Conservation (phyloP, 2,797 vertebrate species). For the Vespertilio murinus region DNA sequence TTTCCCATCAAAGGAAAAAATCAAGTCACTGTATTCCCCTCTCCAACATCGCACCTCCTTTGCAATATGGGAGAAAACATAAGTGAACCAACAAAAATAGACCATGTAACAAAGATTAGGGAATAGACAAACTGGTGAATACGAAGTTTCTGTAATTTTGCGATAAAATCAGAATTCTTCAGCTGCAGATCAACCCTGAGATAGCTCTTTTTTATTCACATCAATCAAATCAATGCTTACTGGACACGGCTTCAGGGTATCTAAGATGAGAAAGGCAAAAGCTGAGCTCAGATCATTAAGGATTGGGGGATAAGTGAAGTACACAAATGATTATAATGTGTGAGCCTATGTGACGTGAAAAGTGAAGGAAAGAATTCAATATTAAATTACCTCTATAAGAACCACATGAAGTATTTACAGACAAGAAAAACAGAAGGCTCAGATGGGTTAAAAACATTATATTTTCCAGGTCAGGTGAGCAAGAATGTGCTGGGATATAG, state of each 20-base stretch:
- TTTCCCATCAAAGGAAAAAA: slow-evolving; percentile 64
- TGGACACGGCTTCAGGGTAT: background rate
- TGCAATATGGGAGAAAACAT: slow-evolving; percentile 37
- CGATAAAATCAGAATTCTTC: slow-evolving; percentile 22
- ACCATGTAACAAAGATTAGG: slow-evolving; percentile 1
- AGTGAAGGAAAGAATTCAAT: background rate
- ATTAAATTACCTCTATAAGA: background rate
- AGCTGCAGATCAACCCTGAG: background rate
- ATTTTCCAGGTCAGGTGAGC: background rate
- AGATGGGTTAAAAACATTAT: background rate
- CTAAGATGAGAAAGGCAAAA: background rate
- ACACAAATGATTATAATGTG: background rate
- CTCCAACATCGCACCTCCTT: background rate
- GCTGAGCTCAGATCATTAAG: background rate
- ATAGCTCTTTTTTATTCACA: background rate
- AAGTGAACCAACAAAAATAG: slow-evolving; percentile 57
- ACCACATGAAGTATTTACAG: background rate
- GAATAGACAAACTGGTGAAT: background rate
- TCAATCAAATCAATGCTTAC: background rate
- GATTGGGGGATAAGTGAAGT: background rate
- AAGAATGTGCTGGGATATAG: background rate
- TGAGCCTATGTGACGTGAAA: background rate
- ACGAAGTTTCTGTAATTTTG: slow-evolving; percentile 49
- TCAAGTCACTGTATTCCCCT: slow-evolving; percentile 17
- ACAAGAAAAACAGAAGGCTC: slow-evolving; percentile 21